These are phyloP conservation scores for Cydia splendana DNA, from an alignment of 1,140 invertebrate genomes.

Conservation along the genomic window DNA sequence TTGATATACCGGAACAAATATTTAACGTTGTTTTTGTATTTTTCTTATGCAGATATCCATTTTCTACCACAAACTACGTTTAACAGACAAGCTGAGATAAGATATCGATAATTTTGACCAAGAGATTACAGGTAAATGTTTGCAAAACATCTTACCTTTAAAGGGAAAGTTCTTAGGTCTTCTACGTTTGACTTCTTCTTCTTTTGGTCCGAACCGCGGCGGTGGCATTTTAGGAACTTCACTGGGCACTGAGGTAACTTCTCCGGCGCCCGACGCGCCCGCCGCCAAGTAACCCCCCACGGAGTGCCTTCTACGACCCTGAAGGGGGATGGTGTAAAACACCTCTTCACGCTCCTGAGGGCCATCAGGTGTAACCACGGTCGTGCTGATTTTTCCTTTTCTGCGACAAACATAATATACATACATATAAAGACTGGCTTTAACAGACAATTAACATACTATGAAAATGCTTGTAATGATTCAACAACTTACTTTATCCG, in stretches of 20 bases:
- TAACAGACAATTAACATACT: neutral
- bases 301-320: constrained; percentile 74
- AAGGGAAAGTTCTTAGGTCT: constrained; percentile 69
- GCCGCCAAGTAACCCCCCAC: constrained; percentile 77
- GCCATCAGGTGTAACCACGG: constrained; percentile 60
- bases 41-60: neutral
- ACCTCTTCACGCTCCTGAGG: constrained; percentile 71
- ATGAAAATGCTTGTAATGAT: neutral
- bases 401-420: constrained; percentile 44
- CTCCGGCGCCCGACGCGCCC: constrained; percentile 61
- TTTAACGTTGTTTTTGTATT: neutral
- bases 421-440: neutral
- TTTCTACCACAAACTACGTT: neutral
- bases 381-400: constrained; percentile 68
- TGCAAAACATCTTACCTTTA: constrained; percentile 59
- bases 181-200: constrained; percentile 66
- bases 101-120: neutral
- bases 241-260: constrained; percentile 74
- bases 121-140: neutral
- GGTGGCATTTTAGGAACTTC: constrained; percentile 74
- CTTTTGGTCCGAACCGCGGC: constrained; percentile 56
- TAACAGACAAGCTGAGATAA: neutral
- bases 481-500: constrained; percentile 64
- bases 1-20: constrained; percentile 26
- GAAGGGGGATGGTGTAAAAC: constrained; percentile 77